Percentiles rank a stretch among this genome's conserved stretches.
Evolutionary conservation across 2,888 invertebrate species (phyloP).

Genomic region (Nomada ruficornis): DNA sequence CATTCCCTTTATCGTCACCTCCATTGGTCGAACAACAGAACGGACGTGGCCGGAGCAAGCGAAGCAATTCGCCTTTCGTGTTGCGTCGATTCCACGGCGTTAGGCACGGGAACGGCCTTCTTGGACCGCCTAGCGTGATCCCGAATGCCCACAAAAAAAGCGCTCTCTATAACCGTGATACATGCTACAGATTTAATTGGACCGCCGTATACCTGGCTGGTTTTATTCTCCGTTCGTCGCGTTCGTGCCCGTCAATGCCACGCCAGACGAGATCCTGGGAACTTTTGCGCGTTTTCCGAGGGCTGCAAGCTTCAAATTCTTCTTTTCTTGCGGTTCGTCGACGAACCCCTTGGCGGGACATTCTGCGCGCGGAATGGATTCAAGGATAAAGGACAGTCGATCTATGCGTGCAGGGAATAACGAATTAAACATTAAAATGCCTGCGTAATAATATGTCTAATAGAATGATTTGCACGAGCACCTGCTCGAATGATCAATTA

Average conservation of each 20-base stretch:
- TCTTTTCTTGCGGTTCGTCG: not conserved
- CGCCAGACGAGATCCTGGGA: conserved; percentile 12
- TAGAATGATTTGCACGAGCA: too few species aligned
- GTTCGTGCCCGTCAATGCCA: conserved; percentile 42
- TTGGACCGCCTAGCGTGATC: conserved; percentile 64
- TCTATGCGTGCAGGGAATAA: too few species aligned
- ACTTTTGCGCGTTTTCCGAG: conserved; percentile 30
- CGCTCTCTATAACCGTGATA: conserved; percentile 61
- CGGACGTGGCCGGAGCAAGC: conserved; percentile 3
- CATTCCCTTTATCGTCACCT: conserved; percentile 23
- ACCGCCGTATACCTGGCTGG: conserved; percentile 61
- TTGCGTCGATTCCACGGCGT: conserved; percentile 68
- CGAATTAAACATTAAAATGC: too few species aligned
- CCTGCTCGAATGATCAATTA: conserved; percentile 12
- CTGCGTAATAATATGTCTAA: not conserved
- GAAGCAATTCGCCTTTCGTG: conserved; percentile 55
- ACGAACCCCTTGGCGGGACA: not conserved
- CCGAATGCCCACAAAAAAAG: conserved; percentile 64
- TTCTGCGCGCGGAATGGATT: not conserved
- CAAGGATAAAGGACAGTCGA: too few species aligned
- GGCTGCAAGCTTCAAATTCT: not conserved
- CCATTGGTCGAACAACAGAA: conserved; percentile 17
- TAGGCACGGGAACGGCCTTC: conserved; percentile 67
- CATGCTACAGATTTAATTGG: conserved; percentile 74
- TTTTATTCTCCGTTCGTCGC: conserved; percentile 44